Conservation (phyloP, 1,140 invertebrate species). For the Brachionus koreanus region DNA sequence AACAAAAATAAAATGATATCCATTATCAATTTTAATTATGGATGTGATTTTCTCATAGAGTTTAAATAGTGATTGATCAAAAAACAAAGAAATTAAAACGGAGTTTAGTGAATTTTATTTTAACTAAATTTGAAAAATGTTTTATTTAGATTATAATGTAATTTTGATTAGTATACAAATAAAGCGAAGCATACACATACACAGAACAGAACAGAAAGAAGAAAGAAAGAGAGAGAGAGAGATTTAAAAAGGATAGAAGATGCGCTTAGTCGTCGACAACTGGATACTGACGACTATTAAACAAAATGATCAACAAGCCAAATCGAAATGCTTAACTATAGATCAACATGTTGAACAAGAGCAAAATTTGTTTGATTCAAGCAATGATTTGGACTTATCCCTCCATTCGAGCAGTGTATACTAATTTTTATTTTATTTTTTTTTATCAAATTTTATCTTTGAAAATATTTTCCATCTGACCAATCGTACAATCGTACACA, state of each 20-base stretch:
- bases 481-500: background rate
- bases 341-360: slow-evolving; percentile 26
- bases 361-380: slow-evolving; percentile 24
- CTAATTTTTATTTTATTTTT: slow-evolving; percentile 8
- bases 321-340: background rate
- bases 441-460: background rate
- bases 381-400: background rate
- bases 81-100: background rate
- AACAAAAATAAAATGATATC: too few species aligned
- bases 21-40: too few species aligned
- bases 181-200: background rate
- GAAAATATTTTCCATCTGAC: background rate
- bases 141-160: background rate
- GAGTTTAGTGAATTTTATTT: background rate
- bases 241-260: background rate
- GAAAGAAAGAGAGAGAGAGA: too few species aligned
- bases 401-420: background rate
- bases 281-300: slow-evolving; percentile 20
- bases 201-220: background rate
- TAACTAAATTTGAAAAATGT: background rate
- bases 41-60: too few species aligned
- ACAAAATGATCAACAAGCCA: background rate
- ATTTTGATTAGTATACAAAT: background rate
- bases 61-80: too few species aligned
- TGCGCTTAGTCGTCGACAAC: slow-evolving; percentile 27